Conservation (phyloP, 1,140 invertebrate species). For the Trichonephila inaurata region DNA sequence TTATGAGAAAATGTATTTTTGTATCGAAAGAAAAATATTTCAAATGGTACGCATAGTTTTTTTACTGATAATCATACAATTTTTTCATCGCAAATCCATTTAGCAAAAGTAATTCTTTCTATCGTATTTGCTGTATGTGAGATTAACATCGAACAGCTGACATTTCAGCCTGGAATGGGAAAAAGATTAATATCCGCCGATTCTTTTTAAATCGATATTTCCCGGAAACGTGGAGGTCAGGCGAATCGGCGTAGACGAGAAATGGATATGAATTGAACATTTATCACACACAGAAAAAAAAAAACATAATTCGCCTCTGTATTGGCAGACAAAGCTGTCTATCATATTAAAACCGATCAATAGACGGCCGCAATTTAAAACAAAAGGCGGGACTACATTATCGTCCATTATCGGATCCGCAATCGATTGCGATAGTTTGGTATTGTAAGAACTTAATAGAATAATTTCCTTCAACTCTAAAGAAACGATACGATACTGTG, state of each 20-base stretch:
- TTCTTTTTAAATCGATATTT: slow-evolving; percentile 26
- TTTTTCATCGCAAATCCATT: slow-evolving; percentile 1
- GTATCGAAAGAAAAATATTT: background rate
- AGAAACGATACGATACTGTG: background rate
- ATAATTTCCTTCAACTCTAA: slow-evolving; percentile 45
- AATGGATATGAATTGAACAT: slow-evolving; percentile 38
- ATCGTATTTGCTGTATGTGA: background rate
- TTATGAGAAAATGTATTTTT: background rate
- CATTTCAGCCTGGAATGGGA: slow-evolving; percentile 20
- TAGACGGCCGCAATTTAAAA: slow-evolving; percentile 51
- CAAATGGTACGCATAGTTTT: background rate
- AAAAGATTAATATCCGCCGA: slow-evolving; percentile 29
- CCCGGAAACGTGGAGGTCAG: slow-evolving; percentile 31
- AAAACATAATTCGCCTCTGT: background rate
- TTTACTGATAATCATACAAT: background rate
- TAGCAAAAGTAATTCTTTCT: slow-evolving; percentile 3
- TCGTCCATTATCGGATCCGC: slow-evolving; percentile 47
- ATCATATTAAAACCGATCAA: slow-evolving; percentile 52
- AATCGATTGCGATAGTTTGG: slow-evolving; percentile 30
- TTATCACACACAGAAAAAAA: slow-evolving; percentile 21
- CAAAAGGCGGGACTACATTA: slow-evolving; percentile 62
- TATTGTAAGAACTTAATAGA: slow-evolving; percentile 45
- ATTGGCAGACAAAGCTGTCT: slow-evolving; percentile 54
- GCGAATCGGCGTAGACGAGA: background rate
- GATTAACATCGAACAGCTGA: slow-evolving; percentile 37